A percentile compares a stretch with the other conserved stretches of the same genome.
Evolutionary conservation across 2,797 vertebrate species (phyloP).

Genomic region (Sebastiscus albofasciatus): DNA sequence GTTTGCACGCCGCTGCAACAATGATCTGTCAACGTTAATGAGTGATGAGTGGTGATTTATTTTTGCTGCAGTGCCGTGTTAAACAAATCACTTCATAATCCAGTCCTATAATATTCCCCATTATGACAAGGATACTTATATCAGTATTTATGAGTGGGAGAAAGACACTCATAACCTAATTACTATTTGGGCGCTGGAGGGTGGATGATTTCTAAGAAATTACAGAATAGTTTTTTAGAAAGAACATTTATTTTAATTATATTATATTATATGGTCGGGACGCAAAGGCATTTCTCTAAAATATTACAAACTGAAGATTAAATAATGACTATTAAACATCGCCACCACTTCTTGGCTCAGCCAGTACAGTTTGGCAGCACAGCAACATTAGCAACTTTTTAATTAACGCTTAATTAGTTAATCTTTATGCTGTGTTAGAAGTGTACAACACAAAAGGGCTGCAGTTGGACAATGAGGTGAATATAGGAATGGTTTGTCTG

Average conservation of each 20-base stretch:
- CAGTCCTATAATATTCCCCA: constrained; percentile 43
- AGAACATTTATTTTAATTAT: constrained; percentile 16
- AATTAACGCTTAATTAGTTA: neutral
- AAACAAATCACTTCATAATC: constrained; percentile 65
- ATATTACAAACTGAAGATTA: neutral
- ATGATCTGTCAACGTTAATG: constrained; percentile 65
- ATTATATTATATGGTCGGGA: neutral
- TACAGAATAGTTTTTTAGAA: neutral
- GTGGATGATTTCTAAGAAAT: constrained; percentile 4
- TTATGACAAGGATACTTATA: constrained; percentile 40
- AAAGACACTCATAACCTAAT: constrained; percentile 18
- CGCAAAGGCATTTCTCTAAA: neutral
- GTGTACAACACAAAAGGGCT: neutral
- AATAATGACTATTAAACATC: neutral
- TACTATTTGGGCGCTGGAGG: constrained; percentile 11
- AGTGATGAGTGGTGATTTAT: constrained; percentile 67
- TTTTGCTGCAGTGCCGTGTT: constrained; percentile 49
- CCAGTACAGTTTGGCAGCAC: neutral
- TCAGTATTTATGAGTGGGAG: constrained; percentile 41
- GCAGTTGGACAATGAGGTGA: neutral
- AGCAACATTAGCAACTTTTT: neutral
- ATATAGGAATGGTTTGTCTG: neutral
- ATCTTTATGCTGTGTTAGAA: neutral
- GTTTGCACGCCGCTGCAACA: constrained; percentile 52
- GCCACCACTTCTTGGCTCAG: neutral